A percentile compares a stretch with the other conserved stretches of the same genome.
Evolutionary conservation across 2,797 vertebrate genomes (phyloP).

Genomic region (Pseudochromis fuscus): DNA sequence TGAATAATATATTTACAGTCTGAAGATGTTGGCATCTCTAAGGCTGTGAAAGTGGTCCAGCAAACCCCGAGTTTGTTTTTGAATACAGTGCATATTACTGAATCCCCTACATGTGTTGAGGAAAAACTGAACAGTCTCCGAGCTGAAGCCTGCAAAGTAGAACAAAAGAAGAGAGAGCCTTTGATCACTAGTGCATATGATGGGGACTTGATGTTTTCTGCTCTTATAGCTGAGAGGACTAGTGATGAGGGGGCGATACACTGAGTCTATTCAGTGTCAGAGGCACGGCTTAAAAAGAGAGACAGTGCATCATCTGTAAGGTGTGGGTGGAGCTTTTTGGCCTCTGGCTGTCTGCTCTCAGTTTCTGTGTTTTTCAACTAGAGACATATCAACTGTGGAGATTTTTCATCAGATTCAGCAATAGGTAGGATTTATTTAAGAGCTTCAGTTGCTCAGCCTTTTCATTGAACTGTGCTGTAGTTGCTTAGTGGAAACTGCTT

Average conservation of each 20-base stretch:
- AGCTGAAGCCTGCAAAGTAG: slow-evolving; percentile 8
- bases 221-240: slow-evolving; percentile 76
- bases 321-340: slow-evolving; percentile 56
- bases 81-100: background rate
- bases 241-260: slow-evolving; percentile 78
- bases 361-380: slow-evolving; percentile 21
- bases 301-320: slow-evolving; percentile 62
- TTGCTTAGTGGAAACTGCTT: slow-evolving; percentile 20
- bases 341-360: slow-evolving; percentile 45
- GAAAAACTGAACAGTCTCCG: background rate
- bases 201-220: slow-evolving; percentile 57
- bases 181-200: slow-evolving; percentile 51
- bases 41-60: slow-evolving; percentile 15
- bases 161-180: slow-evolving; percentile 26
- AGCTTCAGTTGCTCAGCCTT: background rate
- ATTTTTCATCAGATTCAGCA: slow-evolving; percentile 44
- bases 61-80: background rate
- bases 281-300: slow-evolving; percentile 50
- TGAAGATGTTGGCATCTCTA: slow-evolving; percentile 40
- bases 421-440: slow-evolving; percentile 45
- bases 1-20: slow-evolving; percentile 53
- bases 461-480: background rate
- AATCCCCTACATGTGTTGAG: slow-evolving; percentile 3
- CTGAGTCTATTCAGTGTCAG: slow-evolving; percentile 73
- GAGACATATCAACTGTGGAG: slow-evolving; percentile 10